Evolutionary conservation across 2,888 invertebrate species (phyloP).

Genomic region (Diabrotica balteata): DNA sequence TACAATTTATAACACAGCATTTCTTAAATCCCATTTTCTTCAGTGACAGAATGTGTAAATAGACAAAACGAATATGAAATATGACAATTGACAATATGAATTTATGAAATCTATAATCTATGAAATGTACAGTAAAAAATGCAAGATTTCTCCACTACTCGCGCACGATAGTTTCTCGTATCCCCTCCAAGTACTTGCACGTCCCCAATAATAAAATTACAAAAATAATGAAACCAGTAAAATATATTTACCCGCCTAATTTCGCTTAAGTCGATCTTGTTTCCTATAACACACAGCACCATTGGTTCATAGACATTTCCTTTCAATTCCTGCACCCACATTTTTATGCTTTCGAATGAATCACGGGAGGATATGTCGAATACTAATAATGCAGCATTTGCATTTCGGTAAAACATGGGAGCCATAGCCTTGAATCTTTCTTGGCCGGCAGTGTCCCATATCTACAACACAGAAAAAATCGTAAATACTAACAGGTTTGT

Average conservation of each 20-base stretch:
- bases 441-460: conserved; percentile 91
- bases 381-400: conserved; percentile 86
- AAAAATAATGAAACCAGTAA: too few species aligned
- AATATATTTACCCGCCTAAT: conserved; percentile 64
- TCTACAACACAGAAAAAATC: conserved; percentile 59
- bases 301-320: conserved; percentile 81
- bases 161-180: too few species aligned
- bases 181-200: too few species aligned
- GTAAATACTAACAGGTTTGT: neutral
- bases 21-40: too few species aligned
- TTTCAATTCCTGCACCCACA: conserved; percentile 84
- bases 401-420: conserved; percentile 93
- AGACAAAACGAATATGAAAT: too few species aligned
- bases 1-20: too few species aligned
- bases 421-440: conserved; percentile 91
- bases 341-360: conserved; percentile 80
- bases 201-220: too few species aligned
- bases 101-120: too few species aligned
- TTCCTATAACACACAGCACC: conserved; percentile 83
- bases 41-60: too few species aligned
- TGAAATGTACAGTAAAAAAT: too few species aligned
- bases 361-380: conserved; percentile 82
- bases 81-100: too few species aligned
- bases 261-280: conserved; percentile 80
- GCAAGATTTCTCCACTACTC: too few species aligned